phyloP scores from a whole-genome alignment of 2,113 vertebrate genomes.

The Fregetta grallaria region DNA sequence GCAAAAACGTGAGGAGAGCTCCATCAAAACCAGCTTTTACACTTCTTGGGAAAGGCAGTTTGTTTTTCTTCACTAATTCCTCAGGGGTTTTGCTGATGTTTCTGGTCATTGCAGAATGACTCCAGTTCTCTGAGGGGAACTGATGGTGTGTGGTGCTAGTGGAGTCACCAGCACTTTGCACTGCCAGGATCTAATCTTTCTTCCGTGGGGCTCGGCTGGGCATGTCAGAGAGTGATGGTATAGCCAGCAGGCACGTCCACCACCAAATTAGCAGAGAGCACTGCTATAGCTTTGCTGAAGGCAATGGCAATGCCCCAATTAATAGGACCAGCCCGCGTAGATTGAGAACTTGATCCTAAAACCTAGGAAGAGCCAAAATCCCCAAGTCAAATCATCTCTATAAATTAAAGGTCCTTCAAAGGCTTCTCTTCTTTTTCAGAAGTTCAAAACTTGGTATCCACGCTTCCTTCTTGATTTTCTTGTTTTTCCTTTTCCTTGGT shows the following conservation, averaged over 20 bases:
- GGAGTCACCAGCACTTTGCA: not conserved
- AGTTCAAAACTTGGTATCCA: conserved; percentile 20
- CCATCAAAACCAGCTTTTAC: not conserved
- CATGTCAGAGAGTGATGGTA: no score
- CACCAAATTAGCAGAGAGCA: not conserved
- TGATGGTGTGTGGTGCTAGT: not conserved
- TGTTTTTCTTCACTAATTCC: not conserved
- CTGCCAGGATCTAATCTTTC: not conserved
- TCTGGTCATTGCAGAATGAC: not conserved
- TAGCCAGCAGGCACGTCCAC: not conserved
- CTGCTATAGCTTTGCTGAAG: not conserved
- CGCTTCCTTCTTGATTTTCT: not conserved
- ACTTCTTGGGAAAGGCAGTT: not conserved
- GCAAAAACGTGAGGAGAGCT: not conserved
- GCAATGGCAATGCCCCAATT: not conserved
- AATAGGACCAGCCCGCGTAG: not conserved
- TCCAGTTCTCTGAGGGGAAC: not conserved
- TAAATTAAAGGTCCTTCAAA: not conserved
- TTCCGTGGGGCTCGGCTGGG: not conserved
- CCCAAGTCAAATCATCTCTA: not conserved
- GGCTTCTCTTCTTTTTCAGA: not conserved
- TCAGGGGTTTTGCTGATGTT: not conserved
- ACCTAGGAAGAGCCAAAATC: not conserved
- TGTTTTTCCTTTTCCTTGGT: not conserved
- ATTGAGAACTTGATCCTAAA: not conserved